Percentiles rank a stretch among this genome's conserved stretches.
These are phyloP conservation scores for Eilema caniola DNA, from an alignment of 2,888 invertebrate species.

Conservation along the genomic window DNA sequence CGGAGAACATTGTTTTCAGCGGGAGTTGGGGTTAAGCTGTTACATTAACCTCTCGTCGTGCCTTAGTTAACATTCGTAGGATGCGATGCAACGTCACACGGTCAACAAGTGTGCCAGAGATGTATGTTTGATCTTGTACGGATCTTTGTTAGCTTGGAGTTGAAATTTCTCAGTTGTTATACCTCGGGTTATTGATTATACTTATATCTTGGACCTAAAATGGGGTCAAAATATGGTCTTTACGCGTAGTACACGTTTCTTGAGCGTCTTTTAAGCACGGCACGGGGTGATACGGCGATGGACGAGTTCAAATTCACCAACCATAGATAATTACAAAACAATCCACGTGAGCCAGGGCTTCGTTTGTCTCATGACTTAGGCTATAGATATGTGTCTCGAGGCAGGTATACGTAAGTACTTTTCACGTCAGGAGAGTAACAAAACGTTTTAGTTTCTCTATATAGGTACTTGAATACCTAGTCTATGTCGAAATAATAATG, in stretches of 20 bases:
- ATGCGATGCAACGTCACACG: conserved; percentile 55
- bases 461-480: too few relatives aligned
- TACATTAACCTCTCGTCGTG: conserved; percentile 79
- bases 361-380: too few relatives aligned
- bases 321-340: too few relatives aligned
- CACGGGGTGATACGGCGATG: too few relatives aligned
- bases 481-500: neutral
- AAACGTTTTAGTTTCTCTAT: neutral
- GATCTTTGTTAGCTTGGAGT: conserved; percentile 5
- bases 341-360: too few relatives aligned
- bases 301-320: too few relatives aligned
- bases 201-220: too few relatives aligned
- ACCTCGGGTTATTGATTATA: too few relatives aligned
- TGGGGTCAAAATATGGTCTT: too few relatives aligned
- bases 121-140: conserved; percentile 14
- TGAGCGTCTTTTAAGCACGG: too few relatives aligned
- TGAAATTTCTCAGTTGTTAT: conserved; percentile 4
- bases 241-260: too few relatives aligned
- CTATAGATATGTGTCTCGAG: too few relatives aligned
- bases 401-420: neutral
- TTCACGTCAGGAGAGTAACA: neutral
- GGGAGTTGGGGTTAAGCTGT: conserved; percentile 72
- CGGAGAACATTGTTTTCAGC: conserved; percentile 72
- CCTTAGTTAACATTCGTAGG: conserved; percentile 75
- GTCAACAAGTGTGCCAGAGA: conserved; percentile 60